Percentiles rank a stretch among this genome's conserved stretches.
Evolutionary conservation across 2,797 vertebrate species (phyloP).

Genomic region (Threskiornis aethiopicus): DNA sequence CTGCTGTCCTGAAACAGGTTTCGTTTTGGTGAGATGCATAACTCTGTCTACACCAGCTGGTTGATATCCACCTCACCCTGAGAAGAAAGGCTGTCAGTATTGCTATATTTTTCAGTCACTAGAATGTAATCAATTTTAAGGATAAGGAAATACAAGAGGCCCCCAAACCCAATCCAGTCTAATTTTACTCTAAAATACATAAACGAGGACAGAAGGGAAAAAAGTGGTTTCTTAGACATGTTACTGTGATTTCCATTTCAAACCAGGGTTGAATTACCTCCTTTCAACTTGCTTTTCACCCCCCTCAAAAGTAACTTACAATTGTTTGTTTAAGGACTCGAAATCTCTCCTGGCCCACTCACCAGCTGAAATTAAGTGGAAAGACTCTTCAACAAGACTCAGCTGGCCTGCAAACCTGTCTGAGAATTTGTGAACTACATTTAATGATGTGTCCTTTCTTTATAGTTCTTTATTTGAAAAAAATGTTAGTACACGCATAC

Average conservation of each 20-base stretch:
- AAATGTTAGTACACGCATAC: background rate
- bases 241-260: conserved; percentile 51
- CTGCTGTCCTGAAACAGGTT: background rate
- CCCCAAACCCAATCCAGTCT: conserved; percentile 10
- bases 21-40: background rate
- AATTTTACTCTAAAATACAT: conserved; percentile 51
- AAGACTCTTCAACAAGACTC: conserved; percentile 56
- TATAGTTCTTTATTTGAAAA: background rate
- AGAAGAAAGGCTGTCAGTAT: conserved; percentile 51
- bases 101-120: conserved; percentile 56
- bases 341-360: conserved; percentile 38
- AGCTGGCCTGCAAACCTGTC: conserved; percentile 54
- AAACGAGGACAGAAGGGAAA: background rate
- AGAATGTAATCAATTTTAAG: conserved; percentile 65
- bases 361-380: conserved; percentile 53
- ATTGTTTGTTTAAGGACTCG: conserved; percentile 46
- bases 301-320: conserved; percentile 11
- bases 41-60: conserved; percentile 33
- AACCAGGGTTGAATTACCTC: conserved; percentile 21
- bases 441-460: conserved; percentile 32
- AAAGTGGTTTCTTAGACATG: conserved; percentile 20
- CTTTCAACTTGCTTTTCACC: conserved; percentile 36
- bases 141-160: conserved; percentile 55
- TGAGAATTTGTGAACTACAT: conserved; percentile 38
- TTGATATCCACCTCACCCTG: conserved; percentile 25